Base-by-base conservation (phyloP, 2,888 invertebrate species). In the Plutella xylostella region DNA sequence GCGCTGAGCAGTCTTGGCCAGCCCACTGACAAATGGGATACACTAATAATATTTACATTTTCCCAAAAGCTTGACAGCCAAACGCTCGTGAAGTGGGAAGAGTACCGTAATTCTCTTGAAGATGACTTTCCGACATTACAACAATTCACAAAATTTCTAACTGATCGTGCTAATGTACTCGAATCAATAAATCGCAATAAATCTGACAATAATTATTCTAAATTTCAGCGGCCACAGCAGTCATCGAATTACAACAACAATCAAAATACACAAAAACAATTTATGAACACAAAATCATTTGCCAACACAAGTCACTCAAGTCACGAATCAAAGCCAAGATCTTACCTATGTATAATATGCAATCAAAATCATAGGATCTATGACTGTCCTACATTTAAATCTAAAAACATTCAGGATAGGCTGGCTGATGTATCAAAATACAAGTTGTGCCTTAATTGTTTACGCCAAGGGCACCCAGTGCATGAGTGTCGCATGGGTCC, bases 21-120 rank as follows among this genome's bases (percentile, higher is more conserved):
- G 22, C 52, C 54, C 4, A 53, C 54, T 2, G 51, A 52, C n/a
- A 42, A 50, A 9, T 53, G 50, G 49, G 53, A 51, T 18, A 19
- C 31, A 1, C 15, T 50, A n/a, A 31, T 53, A 14, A 51, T 53
- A 33, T 15, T 31, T 12, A 4, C 11, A 18, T 11, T 35, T 18
- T 17, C 18, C 7, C 18, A 17, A 18, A 35, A 35, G 18, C 18
- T 35, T 7, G 35, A 35, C n/a, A n/a, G 18, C 18, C 35, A 35
- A 9, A 35, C 18, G 2, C 17, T 18, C 17, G 18, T 35, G 35
- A 41, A 41, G 31, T 48, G 50, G 50, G 48, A 50, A 28, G 50
- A 50, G 25, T 14, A 42, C 18, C n/a, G 39, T 7, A 46, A 45
- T 38, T 20, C n/a, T 15, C 22, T 48, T 35, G 12, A n/a, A n/a